Conservation (phyloP, 2,113 vertebrate species). For the Leucopsar rothschildi region DNA sequence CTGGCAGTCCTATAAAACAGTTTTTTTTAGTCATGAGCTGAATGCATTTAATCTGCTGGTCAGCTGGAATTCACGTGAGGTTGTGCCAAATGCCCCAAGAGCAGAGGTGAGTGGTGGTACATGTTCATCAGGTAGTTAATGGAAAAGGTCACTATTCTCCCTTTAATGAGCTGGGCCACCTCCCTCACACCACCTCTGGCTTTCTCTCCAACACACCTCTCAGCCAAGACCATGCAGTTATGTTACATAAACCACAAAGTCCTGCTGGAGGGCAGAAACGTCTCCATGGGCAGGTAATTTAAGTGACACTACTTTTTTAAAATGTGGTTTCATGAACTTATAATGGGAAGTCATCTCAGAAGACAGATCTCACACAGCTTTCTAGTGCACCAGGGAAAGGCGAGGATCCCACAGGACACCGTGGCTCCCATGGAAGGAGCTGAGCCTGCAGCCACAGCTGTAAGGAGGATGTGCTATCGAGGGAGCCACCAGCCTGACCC, state of each 20-base stretch:
- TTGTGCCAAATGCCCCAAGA: neutral
- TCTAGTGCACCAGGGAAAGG: neutral
- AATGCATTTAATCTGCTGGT: neutral
- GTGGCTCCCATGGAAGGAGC: fast-evolving
- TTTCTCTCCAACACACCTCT: fast-evolving
- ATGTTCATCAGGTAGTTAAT: neutral
- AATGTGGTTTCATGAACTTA: neutral
- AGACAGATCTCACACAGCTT: neutral
- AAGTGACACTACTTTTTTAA: neutral
- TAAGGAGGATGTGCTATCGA: fast-evolving
- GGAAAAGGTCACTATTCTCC: neutral
- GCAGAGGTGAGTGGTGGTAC: neutral
- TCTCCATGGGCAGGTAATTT: neutral
- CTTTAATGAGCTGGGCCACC: neutral
- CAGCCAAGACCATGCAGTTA: neutral
- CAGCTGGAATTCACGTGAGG: neutral
- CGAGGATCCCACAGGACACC: fast-evolving
- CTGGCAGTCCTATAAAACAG: neutral
- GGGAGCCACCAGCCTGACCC: neutral
- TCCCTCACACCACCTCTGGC: neutral
- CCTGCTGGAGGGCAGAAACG: neutral
- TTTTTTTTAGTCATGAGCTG: neutral
- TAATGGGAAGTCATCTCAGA: neutral
- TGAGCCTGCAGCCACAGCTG: fast-evolving
- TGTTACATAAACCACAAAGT: neutral